Base-by-base conservation (phyloP, 1,140 invertebrate genomes). In the Drosophila lowei region DNA sequence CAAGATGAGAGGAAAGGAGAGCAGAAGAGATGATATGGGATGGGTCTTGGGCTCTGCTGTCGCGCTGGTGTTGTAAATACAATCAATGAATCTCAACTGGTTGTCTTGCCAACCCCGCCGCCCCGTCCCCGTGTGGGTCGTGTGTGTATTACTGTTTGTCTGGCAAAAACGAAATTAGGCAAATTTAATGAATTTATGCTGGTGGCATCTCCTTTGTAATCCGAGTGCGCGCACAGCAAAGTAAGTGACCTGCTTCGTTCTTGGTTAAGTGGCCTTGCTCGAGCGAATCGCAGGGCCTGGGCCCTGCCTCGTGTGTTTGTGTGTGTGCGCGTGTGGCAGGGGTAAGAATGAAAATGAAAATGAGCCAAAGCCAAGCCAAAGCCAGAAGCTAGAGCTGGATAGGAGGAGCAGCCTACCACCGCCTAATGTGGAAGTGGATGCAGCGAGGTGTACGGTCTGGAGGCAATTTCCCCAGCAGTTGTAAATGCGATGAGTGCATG, bases 181-280 rank as follows among this genome's bases (percentile, higher is more conserved):
- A 86, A 88, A 86, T 86, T 89, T 86, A 86, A 86, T 86, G 83
- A 86, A 86, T 86, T 86, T 86, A 88, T 86, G 83, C 83, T 86
- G 83, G 83, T 89, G 83, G 83, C 83, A 81, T 88, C 66, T 73
- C 81, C 60, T 80, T 86, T 86, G 84, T 86, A 83, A 83, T 83
- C 72, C 64, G 81, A 86, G 74, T 65, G 70, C 62, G 83, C 81
- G 77, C 77, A 57, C 50, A 85, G 55, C 73, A 56, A 65, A 74
- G 77, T 71, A 86, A 86, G 77, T 86, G 83, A 86, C 77, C 83
- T 77, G 83, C 81, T 88, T 75, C 66, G 66, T 76, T 72, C 60
- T 61, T 48, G 61, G 62, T 81, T 86, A 88, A 81, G 83, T 85
- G 83, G 83, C 77, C 72, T 70, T 57, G 54, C 67, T 63, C 72